These are phyloP conservation scores for Cephonodes hylas DNA, from an alignment of 2,888 invertebrate species.

Conservation along the genomic window DNA sequence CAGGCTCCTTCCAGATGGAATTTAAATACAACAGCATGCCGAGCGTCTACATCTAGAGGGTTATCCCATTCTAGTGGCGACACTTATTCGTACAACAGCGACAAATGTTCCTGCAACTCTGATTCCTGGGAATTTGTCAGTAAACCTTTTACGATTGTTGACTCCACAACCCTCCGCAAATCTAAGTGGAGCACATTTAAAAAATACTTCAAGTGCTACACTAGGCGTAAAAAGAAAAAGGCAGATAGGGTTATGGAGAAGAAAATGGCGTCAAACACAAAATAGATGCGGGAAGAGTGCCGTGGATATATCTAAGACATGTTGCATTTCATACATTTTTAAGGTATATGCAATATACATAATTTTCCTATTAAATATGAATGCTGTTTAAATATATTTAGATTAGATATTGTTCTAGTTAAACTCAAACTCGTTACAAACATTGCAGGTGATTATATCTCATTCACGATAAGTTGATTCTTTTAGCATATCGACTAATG, in stretches of 20 bases:
- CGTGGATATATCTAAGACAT: no score
- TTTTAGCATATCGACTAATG: no score
- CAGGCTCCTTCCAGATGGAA: slow-evolving; percentile 33
- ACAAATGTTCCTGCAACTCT: slow-evolving; percentile 46
- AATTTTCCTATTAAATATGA: background rate
- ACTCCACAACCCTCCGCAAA: slow-evolving; percentile 45
- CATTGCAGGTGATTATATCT: no score
- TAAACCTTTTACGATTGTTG: slow-evolving; percentile 53
- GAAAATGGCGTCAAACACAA: background rate
- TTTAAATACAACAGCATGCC: slow-evolving; percentile 37
- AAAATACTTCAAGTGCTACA: slow-evolving; percentile 38
- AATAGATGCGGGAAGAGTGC: background rate
- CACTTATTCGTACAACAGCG: slow-evolving; percentile 34
- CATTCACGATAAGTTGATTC: no score
- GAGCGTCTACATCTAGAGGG: slow-evolving; percentile 59
- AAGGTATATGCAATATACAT: no score
- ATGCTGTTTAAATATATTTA: background rate
- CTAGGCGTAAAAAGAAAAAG: slow-evolving; percentile 33
- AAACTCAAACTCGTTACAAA: no score
- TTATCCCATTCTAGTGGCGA: slow-evolving; percentile 52
- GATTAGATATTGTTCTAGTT: background rate
- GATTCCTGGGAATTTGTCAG: slow-evolving; percentile 29
- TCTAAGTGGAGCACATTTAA: slow-evolving; percentile 55
- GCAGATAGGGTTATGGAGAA: slow-evolving; percentile 19
- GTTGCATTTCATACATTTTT: no score